phyloP scores from a whole-genome alignment of 2,888 invertebrate species.

The Xylota sylvarum region DNA sequence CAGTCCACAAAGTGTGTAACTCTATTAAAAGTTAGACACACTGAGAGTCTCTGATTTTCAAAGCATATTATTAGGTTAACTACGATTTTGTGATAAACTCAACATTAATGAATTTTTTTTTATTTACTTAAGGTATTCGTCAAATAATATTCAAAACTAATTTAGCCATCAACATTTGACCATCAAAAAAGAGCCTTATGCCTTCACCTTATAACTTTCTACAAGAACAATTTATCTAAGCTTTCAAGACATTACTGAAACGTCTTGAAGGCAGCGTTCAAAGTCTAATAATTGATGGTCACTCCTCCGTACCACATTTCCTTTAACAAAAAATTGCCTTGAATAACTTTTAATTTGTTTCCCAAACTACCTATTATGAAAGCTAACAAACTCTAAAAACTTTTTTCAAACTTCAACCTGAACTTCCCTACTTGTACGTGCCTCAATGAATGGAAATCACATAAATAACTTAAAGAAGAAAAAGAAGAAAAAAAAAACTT shows the following conservation, averaged over 20 bases:
- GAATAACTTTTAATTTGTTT: conserved; percentile 2
- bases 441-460: conserved; percentile 15
- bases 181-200: not conserved
- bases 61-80: too few species aligned
- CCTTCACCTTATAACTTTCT: not conserved
- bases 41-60: too few species aligned
- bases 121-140: too few species aligned
- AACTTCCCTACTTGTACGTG: not conserved
- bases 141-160: too few species aligned
- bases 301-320: not conserved
- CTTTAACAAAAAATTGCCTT: not conserved
- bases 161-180: too few species aligned
- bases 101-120: too few species aligned
- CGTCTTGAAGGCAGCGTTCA: not conserved
- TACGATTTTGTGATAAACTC: too few species aligned
- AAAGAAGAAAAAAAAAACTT: conserved; percentile 6
- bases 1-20: too few species aligned
- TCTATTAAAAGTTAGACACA: too few species aligned
- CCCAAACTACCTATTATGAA: conserved; percentile 1
- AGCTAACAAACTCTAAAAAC: conserved; percentile 6
- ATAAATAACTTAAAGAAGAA: conserved; percentile 6
- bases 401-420: conserved; percentile 6
- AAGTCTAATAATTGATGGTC: not conserved
- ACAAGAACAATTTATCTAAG: not conserved
- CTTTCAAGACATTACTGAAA: not conserved